Conservation (phyloP, 2,113 vertebrate genomes). For the Ochotona curzoniae region DNA sequence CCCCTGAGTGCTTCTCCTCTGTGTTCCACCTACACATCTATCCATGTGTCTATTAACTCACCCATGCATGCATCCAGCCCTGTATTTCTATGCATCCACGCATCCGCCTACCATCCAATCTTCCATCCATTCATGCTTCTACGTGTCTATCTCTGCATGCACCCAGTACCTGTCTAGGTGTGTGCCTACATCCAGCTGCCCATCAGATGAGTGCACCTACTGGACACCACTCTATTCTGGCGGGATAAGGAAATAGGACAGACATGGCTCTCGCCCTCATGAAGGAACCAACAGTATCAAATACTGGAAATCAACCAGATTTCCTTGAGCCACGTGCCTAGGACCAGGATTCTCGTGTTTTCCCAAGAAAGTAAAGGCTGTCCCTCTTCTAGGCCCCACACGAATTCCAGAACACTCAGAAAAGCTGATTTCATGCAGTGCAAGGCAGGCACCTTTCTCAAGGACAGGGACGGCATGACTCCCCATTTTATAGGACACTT, state of each 20-base stretch:
- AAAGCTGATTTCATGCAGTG: neutral
- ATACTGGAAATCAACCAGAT: neutral
- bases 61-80: neutral
- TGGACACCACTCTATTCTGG: neutral
- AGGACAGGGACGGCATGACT: neutral
- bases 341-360: neutral
- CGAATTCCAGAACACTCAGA: neutral
- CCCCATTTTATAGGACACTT: neutral
- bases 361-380: neutral
- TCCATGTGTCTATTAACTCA: neutral
- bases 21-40: neutral
- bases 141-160: too few relatives aligned
- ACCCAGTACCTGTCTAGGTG: too few relatives aligned
- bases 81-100: neutral
- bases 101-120: neutral
- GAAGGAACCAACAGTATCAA: neutral
- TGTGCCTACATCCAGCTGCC: neutral
- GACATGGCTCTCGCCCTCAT: neutral
- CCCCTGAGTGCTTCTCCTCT: neutral
- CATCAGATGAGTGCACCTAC: neutral
- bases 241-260: neutral
- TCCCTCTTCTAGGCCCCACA: neutral
- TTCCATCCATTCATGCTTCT: neutral
- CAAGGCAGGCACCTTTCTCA: neutral
- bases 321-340: neutral